Conservation (phyloP, 2,113 vertebrate species). For the Formicarius rufipectus region DNA sequence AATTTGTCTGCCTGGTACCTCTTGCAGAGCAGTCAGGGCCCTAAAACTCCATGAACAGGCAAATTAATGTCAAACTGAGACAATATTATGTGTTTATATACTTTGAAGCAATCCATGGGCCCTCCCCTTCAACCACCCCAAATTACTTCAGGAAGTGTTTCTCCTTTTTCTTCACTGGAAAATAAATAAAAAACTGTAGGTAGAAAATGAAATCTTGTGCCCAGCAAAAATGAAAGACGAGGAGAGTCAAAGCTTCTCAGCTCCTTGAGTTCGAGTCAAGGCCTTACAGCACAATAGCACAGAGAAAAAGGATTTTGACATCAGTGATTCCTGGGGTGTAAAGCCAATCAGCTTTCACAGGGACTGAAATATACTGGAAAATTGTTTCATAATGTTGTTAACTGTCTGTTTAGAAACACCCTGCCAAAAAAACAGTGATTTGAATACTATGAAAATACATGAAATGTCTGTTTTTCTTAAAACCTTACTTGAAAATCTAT, state of each 20-base stretch:
- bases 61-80: neutral
- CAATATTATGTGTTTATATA: neutral
- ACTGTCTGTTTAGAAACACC: neutral
- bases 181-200: neutral
- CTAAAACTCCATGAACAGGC: neutral
- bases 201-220: neutral
- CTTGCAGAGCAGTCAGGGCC: neutral
- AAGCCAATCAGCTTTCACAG: neutral
- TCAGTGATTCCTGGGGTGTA: neutral
- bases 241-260: neutral
- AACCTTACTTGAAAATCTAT: neutral
- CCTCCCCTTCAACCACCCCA: fast-evolving
- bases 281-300: neutral
- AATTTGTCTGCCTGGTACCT: neutral
- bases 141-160: neutral
- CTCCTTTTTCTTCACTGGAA: neutral
- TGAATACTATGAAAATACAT: neutral
- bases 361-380: neutral
- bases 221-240: neutral
- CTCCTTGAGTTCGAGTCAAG: neutral
- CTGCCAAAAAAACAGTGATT: neutral
- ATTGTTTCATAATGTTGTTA: neutral
- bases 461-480: neutral
- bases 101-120: neutral
- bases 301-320: neutral